Percentiles rank a stretch among this genome's conserved stretches.
phyloP scores from a whole-genome alignment of 2,113 vertebrate genomes.

The Xiphorhynchus elegans region DNA sequence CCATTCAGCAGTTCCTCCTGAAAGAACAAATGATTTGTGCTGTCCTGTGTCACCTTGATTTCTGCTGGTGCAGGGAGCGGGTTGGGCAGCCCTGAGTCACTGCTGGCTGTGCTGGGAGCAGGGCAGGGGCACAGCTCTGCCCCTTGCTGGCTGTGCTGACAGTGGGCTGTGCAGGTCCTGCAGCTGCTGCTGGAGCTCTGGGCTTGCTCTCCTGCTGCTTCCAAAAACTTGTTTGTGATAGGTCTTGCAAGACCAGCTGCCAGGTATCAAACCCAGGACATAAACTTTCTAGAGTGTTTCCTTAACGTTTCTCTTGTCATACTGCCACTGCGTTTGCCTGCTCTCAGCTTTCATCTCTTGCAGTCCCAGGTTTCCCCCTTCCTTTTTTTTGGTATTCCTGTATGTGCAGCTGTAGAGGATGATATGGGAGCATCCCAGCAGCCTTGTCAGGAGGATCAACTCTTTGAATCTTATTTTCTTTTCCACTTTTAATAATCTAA shows the following conservation, averaged over 20 bases:
- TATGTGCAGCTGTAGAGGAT: neutral
- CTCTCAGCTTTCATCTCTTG: neutral
- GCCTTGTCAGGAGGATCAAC: neutral
- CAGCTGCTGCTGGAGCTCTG: neutral
- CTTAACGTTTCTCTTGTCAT: fast-evolving
- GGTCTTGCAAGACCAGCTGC: neutral
- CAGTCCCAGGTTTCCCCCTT: neutral
- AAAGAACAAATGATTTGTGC: neutral
- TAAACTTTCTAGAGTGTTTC: neutral
- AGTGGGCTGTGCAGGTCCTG: neutral
- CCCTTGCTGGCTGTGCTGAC: neutral
- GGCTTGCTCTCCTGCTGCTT: neutral
- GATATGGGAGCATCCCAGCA: neutral
- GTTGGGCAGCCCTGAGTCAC: neutral
- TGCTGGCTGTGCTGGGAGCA: neutral
- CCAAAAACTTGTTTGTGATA: fast-evolving
- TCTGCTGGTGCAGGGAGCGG: fast-evolving
- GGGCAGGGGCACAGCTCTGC: neutral
- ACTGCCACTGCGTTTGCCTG: neutral
- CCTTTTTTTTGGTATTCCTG: too few species aligned
- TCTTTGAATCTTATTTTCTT: neutral
- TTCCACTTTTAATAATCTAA: neutral
- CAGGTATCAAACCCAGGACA: neutral
- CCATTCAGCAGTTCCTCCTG: neutral
- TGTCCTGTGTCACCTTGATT: neutral